These are phyloP conservation scores for Neodiprion virginianus DNA, from an alignment of 1,140 invertebrate genomes.

Conservation along the genomic window DNA sequence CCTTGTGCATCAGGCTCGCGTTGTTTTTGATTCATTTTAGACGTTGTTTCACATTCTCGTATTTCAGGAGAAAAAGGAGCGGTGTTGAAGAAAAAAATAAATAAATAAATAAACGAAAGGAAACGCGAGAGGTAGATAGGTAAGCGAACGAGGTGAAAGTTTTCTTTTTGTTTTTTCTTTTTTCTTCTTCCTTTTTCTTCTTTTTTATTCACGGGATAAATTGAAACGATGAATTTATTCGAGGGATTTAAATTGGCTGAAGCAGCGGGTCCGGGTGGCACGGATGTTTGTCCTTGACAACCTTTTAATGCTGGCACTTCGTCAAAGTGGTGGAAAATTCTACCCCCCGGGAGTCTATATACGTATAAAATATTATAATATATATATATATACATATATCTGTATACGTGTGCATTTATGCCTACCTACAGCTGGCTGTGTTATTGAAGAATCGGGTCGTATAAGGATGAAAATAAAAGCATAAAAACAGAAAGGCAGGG, in stretches of 20 bases:
- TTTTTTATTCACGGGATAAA: not conserved
- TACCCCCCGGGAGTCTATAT: not conserved
- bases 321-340: not conserved
- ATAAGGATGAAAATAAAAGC: not conserved
- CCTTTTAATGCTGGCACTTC: slow-evolving; percentile 1
- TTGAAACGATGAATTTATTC: slow-evolving; percentile 7
- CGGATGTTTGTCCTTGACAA: not conserved
- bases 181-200: too few species aligned
- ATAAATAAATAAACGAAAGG: not conserved
- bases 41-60: too few species aligned
- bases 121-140: not conserved
- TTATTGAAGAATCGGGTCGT: not conserved
- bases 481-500: not conserved
- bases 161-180: not conserved
- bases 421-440: not conserved
- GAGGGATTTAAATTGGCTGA: slow-evolving; percentile 4
- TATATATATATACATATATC: not conserved
- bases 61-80: too few species aligned
- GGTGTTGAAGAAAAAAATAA: not conserved
- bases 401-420: not conserved
- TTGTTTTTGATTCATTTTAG: too few species aligned
- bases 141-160: too few species aligned
- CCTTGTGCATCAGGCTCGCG: too few species aligned
- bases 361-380: too few species aligned
- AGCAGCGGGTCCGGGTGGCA: not conserved